Evolutionary conservation across 2,797 vertebrate genomes (phyloP).

Genomic region (Smutsia temminckii): DNA sequence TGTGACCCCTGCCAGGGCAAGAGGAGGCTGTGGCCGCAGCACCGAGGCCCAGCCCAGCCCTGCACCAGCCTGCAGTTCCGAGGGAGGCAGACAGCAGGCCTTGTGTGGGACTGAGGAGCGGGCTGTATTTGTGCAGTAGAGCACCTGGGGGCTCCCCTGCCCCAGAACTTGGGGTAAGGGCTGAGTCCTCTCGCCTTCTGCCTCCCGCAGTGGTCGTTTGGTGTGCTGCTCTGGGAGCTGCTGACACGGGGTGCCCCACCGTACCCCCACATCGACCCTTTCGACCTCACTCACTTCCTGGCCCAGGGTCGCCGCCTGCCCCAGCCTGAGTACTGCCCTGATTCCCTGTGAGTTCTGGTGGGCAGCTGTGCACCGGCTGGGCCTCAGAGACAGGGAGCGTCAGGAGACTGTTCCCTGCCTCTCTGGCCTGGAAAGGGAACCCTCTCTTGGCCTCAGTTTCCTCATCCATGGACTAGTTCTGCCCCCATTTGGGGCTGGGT

Average conservation of each 20-base stretch:
- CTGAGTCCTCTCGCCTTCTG: not conserved
- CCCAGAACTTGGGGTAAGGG: not conserved
- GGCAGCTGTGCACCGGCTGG: not conserved
- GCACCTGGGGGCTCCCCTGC: not conserved
- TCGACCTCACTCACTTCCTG: conserved; percentile 93
- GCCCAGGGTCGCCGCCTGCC: conserved; percentile 92
- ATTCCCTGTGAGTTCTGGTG: conserved; percentile 91
- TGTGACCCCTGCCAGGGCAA: not conserved
- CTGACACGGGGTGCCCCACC: conserved; percentile 96
- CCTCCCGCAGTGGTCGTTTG: conserved; percentile 94
- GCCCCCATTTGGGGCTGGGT: not conserved
- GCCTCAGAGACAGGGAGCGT: not conserved
- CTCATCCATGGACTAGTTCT: conserved; percentile 31
- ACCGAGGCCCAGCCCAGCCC: not conserved
- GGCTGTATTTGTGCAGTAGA: not conserved
- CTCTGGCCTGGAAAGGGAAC: not conserved
- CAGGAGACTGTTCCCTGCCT: not conserved
- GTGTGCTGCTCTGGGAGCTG: conserved; percentile 98
- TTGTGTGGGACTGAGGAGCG: not conserved
- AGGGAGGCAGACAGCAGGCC: not conserved
- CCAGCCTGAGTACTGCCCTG: conserved; percentile 94
- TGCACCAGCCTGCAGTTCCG: no score
- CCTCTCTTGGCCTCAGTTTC: conserved; percentile 58
- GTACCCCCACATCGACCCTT: conserved; percentile 94
- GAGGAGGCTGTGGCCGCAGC: not conserved